Evolutionary conservation across 2,797 vertebrate genomes (phyloP), one percentile per base, ranked within the genome.

Genomic region (Gadopsis marmoratus): DNA sequence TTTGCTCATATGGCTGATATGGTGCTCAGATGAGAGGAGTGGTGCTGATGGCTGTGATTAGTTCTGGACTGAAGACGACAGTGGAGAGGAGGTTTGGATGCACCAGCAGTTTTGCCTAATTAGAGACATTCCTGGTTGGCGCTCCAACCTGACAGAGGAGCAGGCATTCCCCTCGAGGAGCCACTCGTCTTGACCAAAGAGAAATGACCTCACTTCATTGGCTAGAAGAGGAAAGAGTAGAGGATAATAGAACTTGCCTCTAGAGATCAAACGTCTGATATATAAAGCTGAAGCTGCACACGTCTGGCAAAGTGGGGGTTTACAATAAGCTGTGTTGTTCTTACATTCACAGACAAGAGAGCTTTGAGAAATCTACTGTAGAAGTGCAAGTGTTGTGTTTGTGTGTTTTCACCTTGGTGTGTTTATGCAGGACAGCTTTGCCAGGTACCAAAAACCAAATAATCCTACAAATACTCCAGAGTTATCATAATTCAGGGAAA

Each of bases 21-120:
- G 7, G 56, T 17, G 73, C 86, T 85, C 71, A 60, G 79, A 84
- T 64, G 88, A 83, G 77, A 61, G 66, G 79, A 79, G 82, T 33
- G 50, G 77, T 77, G 87, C 84, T 87, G 84, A 92, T 94, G 91
- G 86, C 86, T 90, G 81, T 86, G 88, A 94, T 94, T 94, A 93
- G 89, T 83, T 86, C 88, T 91, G 92, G 85, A 90, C 69, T 66
- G 78, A 81, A 75, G 82, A 81, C 23, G 48, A 80, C 75, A 80
- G 71, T n/a, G 59, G 35, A 81, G 65, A 83, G 51, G 55, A 76
- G 74, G 73, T 74, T 85, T 86, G 86, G 85, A 91, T 80, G 72
- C 72, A 71, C 75, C 71, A 83, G 83, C 83, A 81, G 81, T 83
- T 66, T 45, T 54, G 71, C 78, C 77, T 89, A 90, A 91, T 89